Evolutionary conservation across 2,888 invertebrate species (phyloP).

Genomic region (Dicyrtoma fusca): DNA sequence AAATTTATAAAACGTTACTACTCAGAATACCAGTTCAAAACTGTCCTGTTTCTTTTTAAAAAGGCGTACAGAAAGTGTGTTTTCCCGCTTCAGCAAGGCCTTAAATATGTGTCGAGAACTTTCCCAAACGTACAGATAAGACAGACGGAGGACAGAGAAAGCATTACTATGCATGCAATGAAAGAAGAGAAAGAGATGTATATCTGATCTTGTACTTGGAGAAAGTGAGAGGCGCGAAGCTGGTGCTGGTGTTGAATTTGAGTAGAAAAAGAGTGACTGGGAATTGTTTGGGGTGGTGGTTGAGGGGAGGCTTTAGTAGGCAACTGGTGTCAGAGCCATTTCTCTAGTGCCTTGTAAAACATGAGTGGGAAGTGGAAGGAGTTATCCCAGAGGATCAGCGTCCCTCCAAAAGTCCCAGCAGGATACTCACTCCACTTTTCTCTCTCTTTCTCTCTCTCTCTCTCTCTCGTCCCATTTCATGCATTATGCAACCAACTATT

Average conservation of each 20-base stretch:
- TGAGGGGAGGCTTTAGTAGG: slow-evolving; percentile 50
- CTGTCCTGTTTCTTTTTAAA: too few species aligned
- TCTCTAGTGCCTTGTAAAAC: slow-evolving; percentile 51
- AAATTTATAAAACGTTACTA: too few species aligned
- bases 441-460: too few species aligned
- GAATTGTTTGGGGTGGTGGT: slow-evolving; percentile 41
- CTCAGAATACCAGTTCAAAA: too few species aligned
- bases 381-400: slow-evolving; percentile 47
- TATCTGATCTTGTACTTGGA: too few species aligned
- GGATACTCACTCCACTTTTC: slow-evolving; percentile 43
- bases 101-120: too few species aligned
- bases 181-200: too few species aligned
- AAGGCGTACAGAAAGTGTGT: too few species aligned
- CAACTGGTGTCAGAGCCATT: slow-evolving; percentile 56
- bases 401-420: slow-evolving; percentile 41
- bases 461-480: slow-evolving; percentile 39
- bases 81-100: too few species aligned
- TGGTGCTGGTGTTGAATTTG: slow-evolving; percentile 1
- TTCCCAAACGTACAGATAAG: background rate
- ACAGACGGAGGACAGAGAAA: too few species aligned
- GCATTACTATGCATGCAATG: too few species aligned
- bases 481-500: slow-evolving; percentile 47
- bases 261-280: slow-evolving; percentile 1
- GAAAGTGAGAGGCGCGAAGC: background rate
- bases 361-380: slow-evolving; percentile 39